These are phyloP conservation scores for Oscheius onirici DNA, from an alignment of 2,888 invertebrate genomes.

Conservation along the genomic window DNA sequence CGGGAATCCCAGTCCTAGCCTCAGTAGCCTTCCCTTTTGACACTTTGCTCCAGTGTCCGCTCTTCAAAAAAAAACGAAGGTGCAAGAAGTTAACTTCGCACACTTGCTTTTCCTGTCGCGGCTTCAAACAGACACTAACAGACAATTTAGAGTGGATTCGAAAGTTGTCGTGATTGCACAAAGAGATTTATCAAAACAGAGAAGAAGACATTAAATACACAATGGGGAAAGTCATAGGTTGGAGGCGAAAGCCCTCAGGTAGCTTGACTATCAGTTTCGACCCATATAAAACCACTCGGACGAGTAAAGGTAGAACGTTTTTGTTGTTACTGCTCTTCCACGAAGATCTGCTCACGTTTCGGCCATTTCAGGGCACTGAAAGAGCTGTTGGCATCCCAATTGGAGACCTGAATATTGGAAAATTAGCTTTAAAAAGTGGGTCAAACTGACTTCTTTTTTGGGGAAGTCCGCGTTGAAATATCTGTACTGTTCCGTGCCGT, in stretches of 20 bases:
- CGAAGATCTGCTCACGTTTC: slow-evolving; percentile 91
- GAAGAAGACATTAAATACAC: neutral
- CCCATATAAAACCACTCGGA: neutral
- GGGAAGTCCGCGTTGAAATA: slow-evolving; percentile 69
- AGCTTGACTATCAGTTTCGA: slow-evolving; percentile 1
- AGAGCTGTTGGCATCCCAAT: slow-evolving; percentile 81
- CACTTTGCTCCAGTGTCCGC: no score
- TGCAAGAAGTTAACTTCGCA: no score
- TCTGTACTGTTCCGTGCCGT: slow-evolving; percentile 47
- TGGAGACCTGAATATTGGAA: slow-evolving; percentile 80
- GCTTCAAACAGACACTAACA: no score
- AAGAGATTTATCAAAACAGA: neutral
- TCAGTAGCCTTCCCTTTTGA: no score
- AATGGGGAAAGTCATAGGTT: neutral
- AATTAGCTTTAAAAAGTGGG: neutral
- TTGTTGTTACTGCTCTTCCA: slow-evolving; percentile 83
- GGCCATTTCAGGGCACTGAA: slow-evolving; percentile 85
- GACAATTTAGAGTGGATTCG: no score
- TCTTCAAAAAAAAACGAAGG: no score
- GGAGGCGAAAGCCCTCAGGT: neutral
- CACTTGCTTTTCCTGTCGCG: no score
- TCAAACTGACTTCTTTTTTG: slow-evolving; percentile 62
- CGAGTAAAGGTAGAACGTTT: neutral
- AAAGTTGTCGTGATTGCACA: no score
- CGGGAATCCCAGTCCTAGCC: no score